Base-by-base conservation (phyloP, 35 echinoderm and acorn worm genomes). In the Lytechinus variegatus region DNA sequence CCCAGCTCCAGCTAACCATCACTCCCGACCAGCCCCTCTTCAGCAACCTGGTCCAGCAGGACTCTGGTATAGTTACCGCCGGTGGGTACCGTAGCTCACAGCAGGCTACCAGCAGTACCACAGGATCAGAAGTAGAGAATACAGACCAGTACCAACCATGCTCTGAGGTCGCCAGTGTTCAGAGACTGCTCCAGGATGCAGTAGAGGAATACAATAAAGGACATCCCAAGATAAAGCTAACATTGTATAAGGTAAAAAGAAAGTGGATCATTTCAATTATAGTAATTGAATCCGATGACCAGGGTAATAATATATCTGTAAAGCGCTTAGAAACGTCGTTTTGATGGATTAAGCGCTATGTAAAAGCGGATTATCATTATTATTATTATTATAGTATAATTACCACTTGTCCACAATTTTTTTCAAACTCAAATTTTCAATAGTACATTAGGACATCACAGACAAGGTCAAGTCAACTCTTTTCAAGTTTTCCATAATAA, bases 201-300 rank as follows among this genome's bases (percentile, higher is more conserved):
- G 95, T 99, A 56, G 98, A 99, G 66, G 98, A 99, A 60, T 99
- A 99, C 87, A 99, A 99, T 88, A 99, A 99, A 55, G 95, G 95
- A 51, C 98, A 99, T 52, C 97, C 98, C 53, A 97, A 97, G 94
- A 99, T 99, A 9, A 99, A 97, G 89, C 87, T 99, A 21, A 95
- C 98, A 55, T 56, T 99, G 8, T 99, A 99, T 89, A 97, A 95
- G 91, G 98, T 99, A 57, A 95, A 86, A 19, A 57, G 53, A 10
- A 16, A 58, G 33, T 44, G 33, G 33, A 44, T 44, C 2, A 1
- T 44, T 44, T 44, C 33, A 44, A n/a, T n/a, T n/a, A n/a, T n/a
- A n/a, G n/a, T n/a, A n/a, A n/a, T n/a, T n/a, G n/a, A n/a, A n/a
- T n/a, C n/a, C n/a, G n/a, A n/a, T n/a, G n/a, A n/a, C n/a, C n/a